Evolutionary conservation across 2,797 vertebrate genomes (phyloP).

Genomic region (Poecilia wingei): DNA sequence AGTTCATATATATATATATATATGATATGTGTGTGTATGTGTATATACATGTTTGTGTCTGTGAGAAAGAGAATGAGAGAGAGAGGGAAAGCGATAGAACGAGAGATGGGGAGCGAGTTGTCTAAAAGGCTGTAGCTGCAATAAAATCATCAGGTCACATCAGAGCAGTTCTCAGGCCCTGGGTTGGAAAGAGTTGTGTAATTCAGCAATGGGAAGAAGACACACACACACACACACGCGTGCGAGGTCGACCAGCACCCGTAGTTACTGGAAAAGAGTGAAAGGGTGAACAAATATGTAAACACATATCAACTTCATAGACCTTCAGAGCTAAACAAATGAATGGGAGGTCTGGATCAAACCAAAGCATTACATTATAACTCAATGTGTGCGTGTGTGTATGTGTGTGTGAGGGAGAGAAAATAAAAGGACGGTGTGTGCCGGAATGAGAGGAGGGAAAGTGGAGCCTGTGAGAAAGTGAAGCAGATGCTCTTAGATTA

Average conservation of each 20-base stretch:
- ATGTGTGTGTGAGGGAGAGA: conserved; percentile 60
- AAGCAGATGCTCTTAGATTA: conserved; percentile 49
- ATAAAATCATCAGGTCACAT: conserved; percentile 83
- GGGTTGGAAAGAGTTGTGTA: conserved; percentile 80
- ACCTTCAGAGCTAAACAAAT: conserved; percentile 79
- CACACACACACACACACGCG: conserved; percentile 21
- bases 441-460: conserved; percentile 12
- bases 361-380: conserved; percentile 68
- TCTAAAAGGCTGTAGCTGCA: conserved; percentile 72
- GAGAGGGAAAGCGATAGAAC: conserved; percentile 21
- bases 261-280: conserved; percentile 76
- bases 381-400: conserved; percentile 32
- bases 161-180: conserved; percentile 78
- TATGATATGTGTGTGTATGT: conserved; percentile 16
- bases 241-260: conserved; percentile 54
- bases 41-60: conserved; percentile 14
- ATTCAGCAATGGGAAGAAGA: conserved; percentile 64
- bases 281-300: conserved; percentile 80
- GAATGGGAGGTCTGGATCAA: conserved; percentile 80
- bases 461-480: conserved; percentile 11
- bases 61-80: conserved; percentile 16
- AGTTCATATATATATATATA: conserved; percentile 23
- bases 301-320: conserved; percentile 79
- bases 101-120: conserved; percentile 38
- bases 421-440: conserved; percentile 51